Evolutionary conservation across 2,113 vertebrate species (phyloP), one percentile per base, ranked within the genome.

Genomic region (Callithrix jacchus): DNA sequence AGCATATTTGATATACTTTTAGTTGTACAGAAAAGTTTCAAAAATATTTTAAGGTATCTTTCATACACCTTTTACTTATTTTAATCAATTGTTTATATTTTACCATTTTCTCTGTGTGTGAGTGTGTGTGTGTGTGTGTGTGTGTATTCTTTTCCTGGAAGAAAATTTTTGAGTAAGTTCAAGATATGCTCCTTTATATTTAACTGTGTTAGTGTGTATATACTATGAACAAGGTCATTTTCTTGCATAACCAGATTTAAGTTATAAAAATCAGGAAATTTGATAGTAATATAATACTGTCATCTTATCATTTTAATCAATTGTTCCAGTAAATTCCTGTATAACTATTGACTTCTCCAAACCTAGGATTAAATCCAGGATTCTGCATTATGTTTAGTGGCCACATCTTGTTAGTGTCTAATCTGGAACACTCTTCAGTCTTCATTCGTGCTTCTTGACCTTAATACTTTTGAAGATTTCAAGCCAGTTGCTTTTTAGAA

Each of bases 401-500:
- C 96, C 93, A 95, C 32, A 71, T 93, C 40, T 94, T 93, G 95
- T 96, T 83, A 89, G 82, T 89, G 83, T 97, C 64, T 94, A 76
- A 95, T 86, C 96, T 96, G 70, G 45, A 88, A 40, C 17, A 42
- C 88, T 94, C 49, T 96, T 90, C 71, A 91, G 73, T 47, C 74
- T 89, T 73, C 76, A 76, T 97, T 87, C 94, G 40, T 94, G 37
- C 81, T 94, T 89, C 80, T 89, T 96, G 91, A 96, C 91, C 93
- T 98, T 96, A 93, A 80, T 81, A 58, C 76, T 96, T 90, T 94
- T 96, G 40, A 97, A 94, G 52, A 83, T 74, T 91, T 89, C 42
- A 87, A 91, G 74, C 68, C 91, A 93, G 77, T 54, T 94, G 40
- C 93, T 91, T 80, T 97, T 61, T 94, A 96, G 58, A 93, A 56